Evolutionary conservation across 2,797 vertebrate species (phyloP), one percentile per base, ranked within the genome.

Genomic region (Aulostomus chinensis): DNA sequence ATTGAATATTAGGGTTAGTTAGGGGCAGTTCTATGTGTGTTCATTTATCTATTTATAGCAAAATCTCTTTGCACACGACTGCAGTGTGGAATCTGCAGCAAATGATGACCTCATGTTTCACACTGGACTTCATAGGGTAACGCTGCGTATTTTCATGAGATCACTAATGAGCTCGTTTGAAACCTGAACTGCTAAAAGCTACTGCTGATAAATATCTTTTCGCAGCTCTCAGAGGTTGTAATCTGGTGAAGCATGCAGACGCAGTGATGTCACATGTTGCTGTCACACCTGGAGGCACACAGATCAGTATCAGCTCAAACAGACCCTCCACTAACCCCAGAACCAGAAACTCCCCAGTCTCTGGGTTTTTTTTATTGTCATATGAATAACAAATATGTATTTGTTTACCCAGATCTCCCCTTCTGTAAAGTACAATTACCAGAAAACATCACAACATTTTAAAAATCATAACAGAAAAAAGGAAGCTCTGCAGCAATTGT

Each of bases 221-320:
- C 48, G 58, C 32, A n/a, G 28, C 68, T 78, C 36, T 65, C 16
- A 60, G 68, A 58, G 50, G 53, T 63, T 76, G 53, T 68, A 79
- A 77, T 78, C 67, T 80, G 61, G 49, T 60, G 34, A 66, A 70
- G 70, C 61, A 68, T 73, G 72, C 68, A 70, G 73, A 74, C 77
- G 46, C 61, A 73, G 50, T 75, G 77, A 81, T 78, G 77, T 85
- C 80, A 87, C 73, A 64, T 70, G 76, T 68, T 67, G 45, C 55
- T 58, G 62, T 80, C 73, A 76, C 73, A 69, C 75, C 60, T 78
- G 46, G 59, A 45, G 49, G 35, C 47, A 33, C 45, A 69, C 4
- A 13, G 71, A 83, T 86, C 56, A 68, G 52, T 78, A 37, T 78
- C 78, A 68, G 71, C 33, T 65, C 58, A 85, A 79, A 84, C 63